Evolutionary conservation across 2,888 invertebrate species (phyloP).

Genomic region (Chrysolina americana): DNA sequence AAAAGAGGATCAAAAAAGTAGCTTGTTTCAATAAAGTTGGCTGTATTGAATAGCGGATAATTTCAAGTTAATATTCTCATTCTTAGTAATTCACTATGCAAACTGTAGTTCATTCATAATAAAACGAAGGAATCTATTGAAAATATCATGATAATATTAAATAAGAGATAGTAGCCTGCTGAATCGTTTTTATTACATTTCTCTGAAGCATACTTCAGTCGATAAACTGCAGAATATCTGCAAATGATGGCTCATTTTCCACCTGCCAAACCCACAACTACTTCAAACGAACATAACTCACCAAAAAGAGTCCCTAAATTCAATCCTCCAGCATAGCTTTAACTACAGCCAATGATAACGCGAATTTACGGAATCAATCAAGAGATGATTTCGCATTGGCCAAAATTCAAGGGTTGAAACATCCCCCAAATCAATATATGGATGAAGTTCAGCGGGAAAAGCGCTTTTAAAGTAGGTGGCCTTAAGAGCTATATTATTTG

Average conservation of each 20-base stretch:
- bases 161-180: background rate
- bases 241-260: conserved; percentile 60
- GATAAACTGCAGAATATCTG: conserved; percentile 55
- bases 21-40: too few species aligned
- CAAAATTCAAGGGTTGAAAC: conserved; percentile 23
- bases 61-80: too few species aligned
- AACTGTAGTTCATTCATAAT: too few species aligned
- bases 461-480: background rate
- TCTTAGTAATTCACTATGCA: too few species aligned
- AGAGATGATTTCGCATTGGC: conserved; percentile 49
- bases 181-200: background rate
- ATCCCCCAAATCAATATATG: conserved; percentile 50
- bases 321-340: conserved; percentile 18
- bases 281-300: conserved; percentile 46
- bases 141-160: background rate
- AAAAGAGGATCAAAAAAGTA: too few species aligned
- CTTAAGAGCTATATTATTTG: background rate
- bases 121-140: too few species aligned
- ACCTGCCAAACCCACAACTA: conserved; percentile 59
- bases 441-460: background rate
- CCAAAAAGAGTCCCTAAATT: conserved; percentile 19
- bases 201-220: background rate
- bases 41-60: too few species aligned
- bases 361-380: conserved; percentile 28
- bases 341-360: conserved; percentile 37